Base-by-base conservation (phyloP, 2,113 vertebrate genomes). In the Lycaon pictus region DNA sequence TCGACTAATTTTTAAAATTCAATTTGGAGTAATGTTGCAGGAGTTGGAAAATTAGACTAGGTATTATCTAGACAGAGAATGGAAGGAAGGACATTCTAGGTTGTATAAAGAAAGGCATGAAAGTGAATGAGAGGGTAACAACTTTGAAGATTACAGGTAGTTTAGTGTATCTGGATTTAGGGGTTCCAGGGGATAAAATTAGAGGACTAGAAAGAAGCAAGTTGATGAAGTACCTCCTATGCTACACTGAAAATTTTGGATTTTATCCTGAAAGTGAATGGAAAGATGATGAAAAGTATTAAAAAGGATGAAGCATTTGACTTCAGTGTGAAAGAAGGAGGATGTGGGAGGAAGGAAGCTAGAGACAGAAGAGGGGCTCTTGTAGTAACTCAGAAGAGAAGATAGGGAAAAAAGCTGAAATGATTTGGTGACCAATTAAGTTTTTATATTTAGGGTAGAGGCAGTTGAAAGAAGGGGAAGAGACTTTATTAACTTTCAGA, bases 241-340 rank as follows among this genome's bases (percentile, higher is more conserved):
- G 11, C 51, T 48, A 51, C 35, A 48, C 15, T 53, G n/a, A 63
- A 63, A 35, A 51, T 43, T 37, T 29, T 51, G 23, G 3, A 56
- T 79, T 97, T 92, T 92, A 76, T 79, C 8, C 69, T 63, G 32
- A 83, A 92, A 37, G 37, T n/a, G 22, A 93, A 60, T n/a, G 20
- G 72, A 55, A 83, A 56, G 43, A 53, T 74, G 3, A 74, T 60
- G 27, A 79, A 55, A 93, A 94, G 17, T 79, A 62, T 62, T 87
- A 4, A 83, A 84, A 76, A 85, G 29, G 13, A 67, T 48, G 43
- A 62, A 4, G 6, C 1, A 2, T n/a, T 32, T n/a, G 37, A 12
- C 58, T 58, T 23, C 27, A 17, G 13, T 37, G 19, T 82, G 62
- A 32, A 95, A 76, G 35, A 53, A 84, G 27, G 27, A 32, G 55